Percentiles rank a stretch among this genome's conserved stretches.
Conservation (phyloP, 2,888 invertebrate genomes). For the Torymus tubicola region DNA sequence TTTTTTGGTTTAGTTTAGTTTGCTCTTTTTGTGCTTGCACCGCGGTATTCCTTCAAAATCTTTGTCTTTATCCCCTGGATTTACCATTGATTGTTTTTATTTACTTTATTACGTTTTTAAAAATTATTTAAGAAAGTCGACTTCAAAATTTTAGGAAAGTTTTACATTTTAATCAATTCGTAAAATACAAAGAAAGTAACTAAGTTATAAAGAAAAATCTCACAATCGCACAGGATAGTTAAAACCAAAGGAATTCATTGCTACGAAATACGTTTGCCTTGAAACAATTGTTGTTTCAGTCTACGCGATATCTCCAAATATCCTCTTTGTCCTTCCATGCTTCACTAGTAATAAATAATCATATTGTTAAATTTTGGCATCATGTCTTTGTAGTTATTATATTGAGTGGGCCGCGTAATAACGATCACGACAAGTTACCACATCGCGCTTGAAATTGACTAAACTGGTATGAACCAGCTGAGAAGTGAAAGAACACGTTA, state of each 20-base stretch:
- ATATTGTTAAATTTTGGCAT: constrained; percentile 35
- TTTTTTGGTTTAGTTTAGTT: constrained; percentile 32
- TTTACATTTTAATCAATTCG: not conserved
- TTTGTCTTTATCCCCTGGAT: constrained; percentile 23
- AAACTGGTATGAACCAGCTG: constrained; percentile 62
- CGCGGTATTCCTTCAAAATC: constrained; percentile 8
- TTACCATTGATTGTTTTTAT: constrained; percentile 45
- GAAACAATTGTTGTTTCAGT: constrained; percentile 11
- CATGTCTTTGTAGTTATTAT: constrained; percentile 21
- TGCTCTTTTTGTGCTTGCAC: constrained; percentile 24
- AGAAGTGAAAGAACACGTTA: constrained; percentile 8
- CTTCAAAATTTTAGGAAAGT: too few species aligned
- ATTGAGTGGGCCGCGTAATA: constrained; percentile 34
- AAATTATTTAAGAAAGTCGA: too few species aligned
- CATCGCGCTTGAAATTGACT: constrained; percentile 73
- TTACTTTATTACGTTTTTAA: constrained; percentile 34
- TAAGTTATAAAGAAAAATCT: too few species aligned
- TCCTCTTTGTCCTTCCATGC: constrained; percentile 23
- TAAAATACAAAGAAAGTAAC: not conserved
- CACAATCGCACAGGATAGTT: too few species aligned
- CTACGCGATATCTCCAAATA: constrained; percentile 5
- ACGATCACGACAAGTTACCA: constrained; percentile 67
- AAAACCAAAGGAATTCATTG: constrained; percentile 13
- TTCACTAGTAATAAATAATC: too few species aligned
- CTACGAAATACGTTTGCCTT: constrained; percentile 13